A percentile compares a stretch with the other conserved stretches of the same genome.
These are phyloP conservation scores for Trogon surrucura DNA, from an alignment of 2,113 vertebrate species.

Conservation along the genomic window DNA sequence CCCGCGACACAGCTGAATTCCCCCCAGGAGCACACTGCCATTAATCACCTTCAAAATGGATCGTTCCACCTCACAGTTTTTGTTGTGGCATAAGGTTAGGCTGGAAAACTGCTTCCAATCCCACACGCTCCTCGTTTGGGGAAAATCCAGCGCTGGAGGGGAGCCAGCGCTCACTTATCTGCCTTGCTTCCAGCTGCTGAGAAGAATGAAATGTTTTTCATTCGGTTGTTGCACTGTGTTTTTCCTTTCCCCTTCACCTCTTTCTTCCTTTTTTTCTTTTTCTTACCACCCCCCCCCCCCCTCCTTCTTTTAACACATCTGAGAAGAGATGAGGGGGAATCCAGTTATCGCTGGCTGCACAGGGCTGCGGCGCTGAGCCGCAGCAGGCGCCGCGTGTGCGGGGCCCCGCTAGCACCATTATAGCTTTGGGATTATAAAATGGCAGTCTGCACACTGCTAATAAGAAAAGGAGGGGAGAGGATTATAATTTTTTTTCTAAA, in stretches of 20 bases:
- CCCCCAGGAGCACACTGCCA: constrained; percentile 5
- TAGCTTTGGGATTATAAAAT: background rate
- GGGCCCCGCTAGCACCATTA: background rate
- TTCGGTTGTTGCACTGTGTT: background rate
- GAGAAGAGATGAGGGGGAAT: background rate
- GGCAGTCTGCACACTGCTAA: background rate
- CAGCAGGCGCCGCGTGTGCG: accelerated
- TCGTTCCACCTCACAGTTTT: constrained; percentile 6
- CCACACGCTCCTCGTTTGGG: background rate
- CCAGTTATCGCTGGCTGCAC: background rate
- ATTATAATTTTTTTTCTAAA: background rate
- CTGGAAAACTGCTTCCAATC: constrained; percentile 6
- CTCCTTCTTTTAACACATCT: background rate
- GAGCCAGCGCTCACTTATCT: background rate
- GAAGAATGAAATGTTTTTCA: background rate
- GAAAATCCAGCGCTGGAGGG: background rate
- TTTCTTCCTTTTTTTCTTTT: background rate
- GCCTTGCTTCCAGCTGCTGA: constrained; percentile 3
- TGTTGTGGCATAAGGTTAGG: background rate
- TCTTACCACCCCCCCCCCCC: accelerated
- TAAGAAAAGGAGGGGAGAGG: background rate
- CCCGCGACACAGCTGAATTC: constrained; percentile 24
- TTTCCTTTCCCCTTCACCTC: background rate
- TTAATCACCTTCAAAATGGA: constrained; percentile 56
- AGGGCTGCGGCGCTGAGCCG: background rate